A percentile compares a stretch with the other conserved stretches of the same genome.
phyloP scores from a whole-genome alignment of 2,888 invertebrate genomes.

The Apomyelois bistriatella region DNA sequence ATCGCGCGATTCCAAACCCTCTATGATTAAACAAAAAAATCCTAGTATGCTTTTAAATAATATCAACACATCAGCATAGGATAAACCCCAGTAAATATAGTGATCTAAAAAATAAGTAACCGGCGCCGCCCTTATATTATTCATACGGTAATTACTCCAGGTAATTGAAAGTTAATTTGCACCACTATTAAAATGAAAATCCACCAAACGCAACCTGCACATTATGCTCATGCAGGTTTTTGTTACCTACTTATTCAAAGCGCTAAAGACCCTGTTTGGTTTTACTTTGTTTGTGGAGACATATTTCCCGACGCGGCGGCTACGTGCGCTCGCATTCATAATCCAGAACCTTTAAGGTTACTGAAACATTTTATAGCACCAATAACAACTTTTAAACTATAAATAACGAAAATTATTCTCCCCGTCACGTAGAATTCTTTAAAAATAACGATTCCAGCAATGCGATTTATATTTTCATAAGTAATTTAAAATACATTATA shows the following conservation, averaged over 20 bases:
- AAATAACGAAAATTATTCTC: constrained; percentile 23
- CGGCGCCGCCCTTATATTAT: constrained; percentile 30
- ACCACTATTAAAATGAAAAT: constrained; percentile 23
- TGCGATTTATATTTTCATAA: constrained; percentile 43
- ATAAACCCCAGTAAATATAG: constrained; percentile 7
- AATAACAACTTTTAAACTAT: constrained; percentile 20
- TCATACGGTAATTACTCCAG: constrained; percentile 39
- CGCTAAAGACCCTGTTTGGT: constrained; percentile 56
- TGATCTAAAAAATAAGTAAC: constrained; percentile 20
- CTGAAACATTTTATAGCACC: constrained; percentile 47
- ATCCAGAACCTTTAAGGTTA: constrained; percentile 61
- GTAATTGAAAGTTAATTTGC: constrained; percentile 41
- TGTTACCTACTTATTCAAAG: constrained; percentile 51
- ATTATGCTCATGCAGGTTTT: constrained; percentile 53
- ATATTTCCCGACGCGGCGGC: constrained; percentile 62
- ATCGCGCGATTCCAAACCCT: constrained; percentile 20
- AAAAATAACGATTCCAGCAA: constrained; percentile 33
- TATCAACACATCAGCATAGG: not conserved
- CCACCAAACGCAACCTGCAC: constrained; percentile 33
- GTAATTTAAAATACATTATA: constrained; percentile 60
- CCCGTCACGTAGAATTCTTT: constrained; percentile 27
- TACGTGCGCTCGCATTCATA: constrained; percentile 75
- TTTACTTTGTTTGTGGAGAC: constrained; percentile 60
- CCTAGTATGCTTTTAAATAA: not conserved
- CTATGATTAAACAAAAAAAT: not conserved